phyloP scores from a whole-genome alignment of 2,113 vertebrate genomes.

The Notiomystis cincta region DNA sequence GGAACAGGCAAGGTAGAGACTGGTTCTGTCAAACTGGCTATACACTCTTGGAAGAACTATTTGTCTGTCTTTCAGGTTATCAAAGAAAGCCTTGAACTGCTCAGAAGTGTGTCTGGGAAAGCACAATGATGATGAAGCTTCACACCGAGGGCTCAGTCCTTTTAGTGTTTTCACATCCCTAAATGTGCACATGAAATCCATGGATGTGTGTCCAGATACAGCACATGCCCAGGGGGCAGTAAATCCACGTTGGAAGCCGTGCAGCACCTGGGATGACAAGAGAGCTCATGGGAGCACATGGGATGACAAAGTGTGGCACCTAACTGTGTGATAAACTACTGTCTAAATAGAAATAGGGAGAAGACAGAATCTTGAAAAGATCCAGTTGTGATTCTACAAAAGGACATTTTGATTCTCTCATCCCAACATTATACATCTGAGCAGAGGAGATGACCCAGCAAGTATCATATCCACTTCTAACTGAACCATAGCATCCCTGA shows the following conservation, averaged over 20 bases:
- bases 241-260: background rate
- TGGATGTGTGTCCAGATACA: background rate
- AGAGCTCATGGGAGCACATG: no score
- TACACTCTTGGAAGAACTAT: background rate
- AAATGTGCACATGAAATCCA: background rate
- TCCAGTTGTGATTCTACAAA: background rate
- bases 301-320: no score
- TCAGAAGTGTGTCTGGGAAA: background rate
- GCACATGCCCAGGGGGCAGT: background rate
- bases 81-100: background rate
- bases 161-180: background rate
- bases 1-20: background rate
- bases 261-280: background rate
- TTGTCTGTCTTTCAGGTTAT: background rate
- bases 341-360: background rate
- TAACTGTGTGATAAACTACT: background rate
- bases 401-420: background rate
- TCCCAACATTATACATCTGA: accelerated
- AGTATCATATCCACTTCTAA: background rate
- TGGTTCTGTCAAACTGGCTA: background rate
- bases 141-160: background rate
- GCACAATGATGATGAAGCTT: background rate
- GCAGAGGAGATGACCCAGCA: background rate
- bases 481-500: background rate
- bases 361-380: background rate